Evolutionary conservation across 1,140 invertebrate species (phyloP).

Genomic region (Drosophila varians): DNA sequence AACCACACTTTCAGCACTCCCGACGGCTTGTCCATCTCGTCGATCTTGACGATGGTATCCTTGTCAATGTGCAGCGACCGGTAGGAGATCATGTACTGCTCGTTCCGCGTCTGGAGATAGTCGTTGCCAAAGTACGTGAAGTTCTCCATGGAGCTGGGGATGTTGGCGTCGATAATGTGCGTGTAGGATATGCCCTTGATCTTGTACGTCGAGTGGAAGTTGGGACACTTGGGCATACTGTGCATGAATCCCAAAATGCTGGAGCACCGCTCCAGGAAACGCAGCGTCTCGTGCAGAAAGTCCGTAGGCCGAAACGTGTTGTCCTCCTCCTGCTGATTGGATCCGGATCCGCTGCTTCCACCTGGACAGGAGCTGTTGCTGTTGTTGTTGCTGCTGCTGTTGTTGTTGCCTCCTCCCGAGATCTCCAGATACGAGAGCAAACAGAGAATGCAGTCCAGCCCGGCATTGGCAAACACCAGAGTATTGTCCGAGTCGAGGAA

Average conservation of each 20-base stretch:
- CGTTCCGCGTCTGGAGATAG: slow-evolving; percentile 82
- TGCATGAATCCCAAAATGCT: slow-evolving; percentile 96
- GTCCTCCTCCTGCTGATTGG: slow-evolving; percentile 68
- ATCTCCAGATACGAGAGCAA: slow-evolving; percentile 87
- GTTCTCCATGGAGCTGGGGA: slow-evolving; percentile 90
- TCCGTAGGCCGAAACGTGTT: slow-evolving; percentile 85
- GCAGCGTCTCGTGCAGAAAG: slow-evolving; percentile 93
- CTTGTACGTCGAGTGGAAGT: slow-evolving; percentile 94
- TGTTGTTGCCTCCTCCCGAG: slow-evolving; percentile 83
- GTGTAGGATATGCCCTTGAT: slow-evolving; percentile 91
- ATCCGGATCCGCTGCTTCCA: slow-evolving; percentile 75
- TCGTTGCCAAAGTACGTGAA: slow-evolving; percentile 85
- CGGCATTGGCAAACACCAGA: slow-evolving; percentile 96
- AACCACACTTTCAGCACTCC: slow-evolving; percentile 96
- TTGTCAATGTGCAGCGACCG: slow-evolving; percentile 85
- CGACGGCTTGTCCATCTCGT: slow-evolving; percentile 90
- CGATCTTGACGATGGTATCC: slow-evolving; percentile 85
- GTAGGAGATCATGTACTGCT: slow-evolving; percentile 85
- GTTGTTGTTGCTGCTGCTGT: slow-evolving; percentile 51
- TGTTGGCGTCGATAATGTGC: slow-evolving; percentile 92
- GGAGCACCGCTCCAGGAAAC: slow-evolving; percentile 93
- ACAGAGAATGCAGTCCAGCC: slow-evolving; percentile 96
- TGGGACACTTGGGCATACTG: slow-evolving; percentile 96
- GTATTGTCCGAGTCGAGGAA: slow-evolving; percentile 96
- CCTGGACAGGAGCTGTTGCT: slow-evolving; percentile 63